A percentile compares a stretch with the other conserved stretches of the same genome.
phyloP scores from a whole-genome alignment of 37 sponge, comb jelly and placozoan species.

The Spongilla lacustris region DNA sequence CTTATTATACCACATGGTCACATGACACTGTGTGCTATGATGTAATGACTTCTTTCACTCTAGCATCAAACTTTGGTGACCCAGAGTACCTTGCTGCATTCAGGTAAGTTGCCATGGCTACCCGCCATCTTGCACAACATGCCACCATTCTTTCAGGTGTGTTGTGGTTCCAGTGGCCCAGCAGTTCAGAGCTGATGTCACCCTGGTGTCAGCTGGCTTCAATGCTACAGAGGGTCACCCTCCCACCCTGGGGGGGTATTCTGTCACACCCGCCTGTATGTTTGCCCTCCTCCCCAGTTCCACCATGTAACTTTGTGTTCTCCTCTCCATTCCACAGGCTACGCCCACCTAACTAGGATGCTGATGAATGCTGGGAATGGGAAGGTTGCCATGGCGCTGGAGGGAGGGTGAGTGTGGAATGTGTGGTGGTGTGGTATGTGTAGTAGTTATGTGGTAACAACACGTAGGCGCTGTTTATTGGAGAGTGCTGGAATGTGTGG shows the following conservation, averaged over 20 bases:
- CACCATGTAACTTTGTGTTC: no score
- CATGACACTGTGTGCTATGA: neutral
- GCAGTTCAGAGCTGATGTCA: conserved; percentile 84
- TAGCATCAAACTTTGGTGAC: conserved; percentile 84
- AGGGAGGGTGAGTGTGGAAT: conserved; percentile 81
- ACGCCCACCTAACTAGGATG: conserved; percentile 79
- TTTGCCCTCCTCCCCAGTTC: no score
- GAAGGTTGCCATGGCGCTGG: conserved; percentile 86
- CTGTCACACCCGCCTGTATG: conserved; percentile 85
- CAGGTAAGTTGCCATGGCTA: conserved; percentile 27
- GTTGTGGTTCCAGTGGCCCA: conserved; percentile 78
- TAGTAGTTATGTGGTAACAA: neutral
- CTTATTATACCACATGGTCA: no score
- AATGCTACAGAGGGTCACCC: conserved; percentile 90
- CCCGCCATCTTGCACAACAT: neutral
- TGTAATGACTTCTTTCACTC: neutral
- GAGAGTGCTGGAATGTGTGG: no score
- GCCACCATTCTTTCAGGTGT: conserved; percentile 18
- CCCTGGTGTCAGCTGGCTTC: conserved; percentile 93
- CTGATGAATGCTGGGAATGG: conserved; percentile 85
- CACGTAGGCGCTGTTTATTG: no score
- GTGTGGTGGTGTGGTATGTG: neutral
- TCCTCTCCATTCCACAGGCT: conserved; percentile 49
- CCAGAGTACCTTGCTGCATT: conserved; percentile 93
- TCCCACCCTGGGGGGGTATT: conserved; percentile 83